Base-by-base conservation (phyloP, 1,140 invertebrate species). In the Mya arenaria region DNA sequence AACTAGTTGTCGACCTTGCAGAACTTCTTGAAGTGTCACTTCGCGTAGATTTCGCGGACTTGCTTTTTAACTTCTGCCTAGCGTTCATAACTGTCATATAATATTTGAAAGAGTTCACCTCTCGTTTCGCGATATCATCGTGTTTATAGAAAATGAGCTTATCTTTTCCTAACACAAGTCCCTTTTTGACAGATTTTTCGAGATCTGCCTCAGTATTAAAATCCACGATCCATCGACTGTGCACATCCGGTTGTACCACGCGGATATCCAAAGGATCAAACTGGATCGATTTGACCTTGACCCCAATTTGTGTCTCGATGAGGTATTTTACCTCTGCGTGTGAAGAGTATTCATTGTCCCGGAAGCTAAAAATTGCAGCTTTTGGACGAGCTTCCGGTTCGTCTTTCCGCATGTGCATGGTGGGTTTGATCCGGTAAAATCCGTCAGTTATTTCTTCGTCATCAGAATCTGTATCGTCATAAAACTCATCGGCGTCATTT, bases 361-460 rank as follows among this genome's bases (percentile, higher is more conserved):
- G 68, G 62, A 82, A 74, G 34, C 79, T 82, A 37, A 82, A 82
- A 28, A 82, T 72, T 55, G 69, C 79, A 3, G 79, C 41, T 39
- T 32, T 39, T 19, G 79, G 79, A 41, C 68, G 60, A 0, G 44
- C 17, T 28, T 63, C 60, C 17, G 69, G 58, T 10, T 5, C 34
- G 30, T 82, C 56, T 63, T 41, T 73, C 34, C 79, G 79, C 79
- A 74, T 73, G 68, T 73, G 55, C 62, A 74, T 66, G 39, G 58
- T 72, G 19, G 68, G 79, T n/a, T n/a, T n/a, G n/a, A n/a, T n/a
- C n/a, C n/a, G n/a, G n/a, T n/a, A n/a, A n/a, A n/a, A n/a, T n/a
- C n/a, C n/a, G n/a, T n/a, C n/a, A n/a, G n/a, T n/a, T n/a, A n/a
- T n/a, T n/a, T n/a, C n/a, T n/a, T n/a, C n/a, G n/a, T n/a, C n/a